These are phyloP conservation scores for Drosophila pegasa DNA, from an alignment of 2,888 invertebrate genomes.

Conservation along the genomic window DNA sequence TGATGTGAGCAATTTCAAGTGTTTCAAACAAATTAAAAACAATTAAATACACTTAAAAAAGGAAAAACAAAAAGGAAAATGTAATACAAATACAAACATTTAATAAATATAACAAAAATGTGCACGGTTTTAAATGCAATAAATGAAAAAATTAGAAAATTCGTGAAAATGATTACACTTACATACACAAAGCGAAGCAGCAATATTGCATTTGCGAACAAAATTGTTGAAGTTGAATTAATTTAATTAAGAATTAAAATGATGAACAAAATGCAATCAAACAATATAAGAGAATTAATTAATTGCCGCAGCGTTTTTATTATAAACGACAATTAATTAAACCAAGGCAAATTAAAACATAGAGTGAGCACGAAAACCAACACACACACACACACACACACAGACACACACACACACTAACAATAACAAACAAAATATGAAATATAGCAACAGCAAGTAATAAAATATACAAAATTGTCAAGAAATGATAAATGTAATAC, in stretches of 20 bases:
- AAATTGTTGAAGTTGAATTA: slow-evolving; percentile 73
- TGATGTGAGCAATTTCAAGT: slow-evolving; percentile 79
- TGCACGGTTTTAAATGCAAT: slow-evolving; percentile 79
- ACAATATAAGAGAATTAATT: slow-evolving; percentile 48
- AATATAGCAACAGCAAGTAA: slow-evolving; percentile 32
- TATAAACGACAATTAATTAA: slow-evolving; percentile 49
- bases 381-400: slow-evolving; percentile 57
- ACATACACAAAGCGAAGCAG: slow-evolving; percentile 50
- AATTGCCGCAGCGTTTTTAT: slow-evolving; percentile 49
- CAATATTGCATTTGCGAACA: slow-evolving; percentile 38
- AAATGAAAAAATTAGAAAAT: slow-evolving; percentile 40
- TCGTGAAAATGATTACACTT: slow-evolving; percentile 62
- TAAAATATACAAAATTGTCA: slow-evolving; percentile 24
- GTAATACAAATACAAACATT: slow-evolving; percentile 35
- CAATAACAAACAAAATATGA: slow-evolving; percentile 42
- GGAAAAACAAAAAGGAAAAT: slow-evolving; percentile 22
- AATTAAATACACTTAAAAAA: slow-evolving; percentile 55
- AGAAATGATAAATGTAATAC: slow-evolving; percentile 40
- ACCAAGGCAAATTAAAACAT: slow-evolving; percentile 66
- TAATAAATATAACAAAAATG: slow-evolving; percentile 53
- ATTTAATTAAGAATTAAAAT: slow-evolving; percentile 69
- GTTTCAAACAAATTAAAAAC: slow-evolving; percentile 69
- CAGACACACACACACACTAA: slow-evolving; percentile 21
- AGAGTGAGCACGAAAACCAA: slow-evolving; percentile 73
- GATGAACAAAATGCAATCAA: slow-evolving; percentile 45